A percentile compares a stretch with the other conserved stretches of the same genome.
Conservation (phyloP, 2,888 invertebrate species). For the Galerucella pusilla region DNA sequence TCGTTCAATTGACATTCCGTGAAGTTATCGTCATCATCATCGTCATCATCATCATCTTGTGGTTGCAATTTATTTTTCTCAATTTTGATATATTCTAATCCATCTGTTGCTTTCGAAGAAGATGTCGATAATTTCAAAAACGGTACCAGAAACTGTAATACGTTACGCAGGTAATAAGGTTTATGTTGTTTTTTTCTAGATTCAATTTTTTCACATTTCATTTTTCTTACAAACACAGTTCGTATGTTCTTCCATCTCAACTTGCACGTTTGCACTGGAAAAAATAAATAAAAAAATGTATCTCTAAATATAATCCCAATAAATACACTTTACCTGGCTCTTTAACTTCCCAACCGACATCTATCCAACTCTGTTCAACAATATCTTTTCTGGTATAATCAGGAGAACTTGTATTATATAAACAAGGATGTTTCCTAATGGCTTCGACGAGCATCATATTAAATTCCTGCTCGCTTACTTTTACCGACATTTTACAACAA, state of each 20-base stretch:
- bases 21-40: not conserved
- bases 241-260: conserved; percentile 6
- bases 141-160: not conserved
- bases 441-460: conserved; percentile 6
- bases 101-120: not conserved
- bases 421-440: not conserved
- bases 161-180: not conserved
- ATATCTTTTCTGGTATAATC: conserved; percentile 10
- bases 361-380: not conserved
- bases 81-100: not conserved
- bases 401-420: not conserved
- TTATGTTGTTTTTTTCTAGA: not conserved
- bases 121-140: not conserved
- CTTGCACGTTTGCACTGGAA: not conserved
- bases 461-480: conserved; percentile 2
- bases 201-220: not conserved
- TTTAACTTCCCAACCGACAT: not conserved
- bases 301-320: not conserved
- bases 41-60: not conserved
- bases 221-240: not conserved
- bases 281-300: not conserved
- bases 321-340: not conserved
- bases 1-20: not conserved
- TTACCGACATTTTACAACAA: not conserved
- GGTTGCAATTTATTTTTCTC: not conserved